phyloP scores from a whole-genome alignment of 2,888 invertebrate species.

The Leucozona laternaria region DNA sequence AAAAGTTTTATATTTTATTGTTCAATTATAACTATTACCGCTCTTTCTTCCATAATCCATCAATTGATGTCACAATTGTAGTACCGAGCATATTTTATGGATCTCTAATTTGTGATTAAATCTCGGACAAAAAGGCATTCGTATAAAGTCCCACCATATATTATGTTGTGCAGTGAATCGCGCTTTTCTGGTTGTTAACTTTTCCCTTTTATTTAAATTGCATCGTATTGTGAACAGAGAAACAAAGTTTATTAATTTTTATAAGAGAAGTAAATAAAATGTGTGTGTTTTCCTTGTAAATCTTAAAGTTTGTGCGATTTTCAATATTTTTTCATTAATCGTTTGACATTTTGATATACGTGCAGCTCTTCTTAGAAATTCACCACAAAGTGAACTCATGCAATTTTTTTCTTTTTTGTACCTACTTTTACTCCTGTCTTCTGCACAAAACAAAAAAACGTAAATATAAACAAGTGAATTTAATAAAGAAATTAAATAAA shows the following conservation, averaged over 20 bases:
- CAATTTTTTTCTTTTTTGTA: constrained; percentile 26
- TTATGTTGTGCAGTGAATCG: constrained; percentile 52
- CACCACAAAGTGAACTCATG: constrained; percentile 74
- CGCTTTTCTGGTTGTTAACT: constrained; percentile 42
- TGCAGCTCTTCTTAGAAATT: constrained; percentile 52
- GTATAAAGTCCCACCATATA: constrained; percentile 15
- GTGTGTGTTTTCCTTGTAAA: constrained; percentile 9
- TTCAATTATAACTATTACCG: constrained; percentile 53
- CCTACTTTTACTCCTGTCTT: constrained; percentile 45
- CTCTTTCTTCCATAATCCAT: constrained; percentile 38
- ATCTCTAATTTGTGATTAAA: constrained; percentile 28
- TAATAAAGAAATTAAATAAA: constrained; percentile 60
- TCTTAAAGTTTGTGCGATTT: constrained; percentile 34
- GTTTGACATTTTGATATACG: constrained; percentile 71
- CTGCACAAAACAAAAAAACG: constrained; percentile 60
- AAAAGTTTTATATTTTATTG: constrained; percentile 55
- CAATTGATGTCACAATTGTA: constrained; percentile 13
- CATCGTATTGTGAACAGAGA: neutral
- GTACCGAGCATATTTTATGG: neutral
- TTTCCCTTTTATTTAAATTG: neutral
- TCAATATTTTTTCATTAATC: constrained; percentile 40
- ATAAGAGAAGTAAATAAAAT: neutral
- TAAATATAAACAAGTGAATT: constrained; percentile 75
- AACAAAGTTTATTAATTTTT: neutral
- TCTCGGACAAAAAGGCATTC: neutral